Evolutionary conservation across 2,113 vertebrate species (phyloP), one percentile per base, ranked within the genome.

Genomic region (Eublepharis macularius): DNA sequence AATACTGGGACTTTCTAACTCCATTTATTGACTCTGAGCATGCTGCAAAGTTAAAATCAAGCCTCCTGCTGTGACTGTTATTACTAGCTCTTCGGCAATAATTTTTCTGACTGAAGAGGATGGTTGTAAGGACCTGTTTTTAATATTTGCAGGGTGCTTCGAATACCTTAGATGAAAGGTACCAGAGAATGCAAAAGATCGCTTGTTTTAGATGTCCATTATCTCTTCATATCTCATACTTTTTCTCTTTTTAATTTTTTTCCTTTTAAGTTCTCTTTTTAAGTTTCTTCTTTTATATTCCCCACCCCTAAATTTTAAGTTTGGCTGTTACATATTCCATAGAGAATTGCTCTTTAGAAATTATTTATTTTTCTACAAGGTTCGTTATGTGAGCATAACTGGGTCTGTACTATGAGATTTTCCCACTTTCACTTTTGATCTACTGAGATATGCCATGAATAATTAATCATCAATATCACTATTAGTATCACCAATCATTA

Each of bases 391-490:
- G 66, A 80, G 83, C 47, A 19, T 45, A 87, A 80, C 57, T 57
- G 60, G 0, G 11, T 51, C 14, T 45, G 57, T 69, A 49, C 24
- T 21, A 80, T 63, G 83, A 34, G 45, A 83, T 75, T 76, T 75
- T 89, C 76, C 82, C 21, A 86, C 93, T 80, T 69, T 91, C 80
- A 87, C 66, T 92, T 95, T 88, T 92, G 81, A 82, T 94, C 88
- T 92, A 85, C 47, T 13, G 49, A 43, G 32, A 89, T 87, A 87
- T 90, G 92, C 92, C 82, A 91, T 82, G 90, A 89, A 91, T 90
- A 94, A 94, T 94, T 95, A 95, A 93, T 86, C 90, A 90, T 87
- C 88, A 90, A 29, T 84, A 86, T 91, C 85, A 86, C 90, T 92
- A 86, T 92, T 94, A 92, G 89, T 92, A 93, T 92, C 90, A 88